Conservation (phyloP, 2,113 vertebrate genomes). For the Diphyllodes magnificus region DNA sequence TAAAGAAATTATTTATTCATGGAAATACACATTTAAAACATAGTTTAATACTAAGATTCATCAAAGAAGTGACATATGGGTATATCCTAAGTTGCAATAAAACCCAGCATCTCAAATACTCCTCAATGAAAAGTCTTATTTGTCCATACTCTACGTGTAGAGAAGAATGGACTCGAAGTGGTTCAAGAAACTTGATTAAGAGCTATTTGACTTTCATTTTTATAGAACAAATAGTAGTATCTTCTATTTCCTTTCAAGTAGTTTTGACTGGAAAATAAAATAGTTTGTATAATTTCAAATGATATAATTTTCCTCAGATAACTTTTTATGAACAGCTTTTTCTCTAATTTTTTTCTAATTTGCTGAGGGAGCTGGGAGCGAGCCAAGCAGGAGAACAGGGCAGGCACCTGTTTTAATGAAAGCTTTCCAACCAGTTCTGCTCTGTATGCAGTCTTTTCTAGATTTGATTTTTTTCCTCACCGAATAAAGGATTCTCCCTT, state of each 20-base stretch:
- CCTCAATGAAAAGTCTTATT: background rate
- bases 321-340: background rate
- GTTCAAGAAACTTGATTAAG: background rate
- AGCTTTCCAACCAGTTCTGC: background rate
- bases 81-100: background rate
- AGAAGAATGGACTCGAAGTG: background rate
- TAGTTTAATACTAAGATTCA: background rate
- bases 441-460: background rate
- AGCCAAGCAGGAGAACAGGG: background rate
- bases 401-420: background rate
- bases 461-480: background rate
- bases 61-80: background rate
- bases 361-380: background rate
- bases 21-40: background rate
- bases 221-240: background rate
- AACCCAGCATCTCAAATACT: background rate
- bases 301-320: fast-evolving
- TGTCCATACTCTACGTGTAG: background rate
- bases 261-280: background rate
- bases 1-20: background rate
- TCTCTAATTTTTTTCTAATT: background rate
- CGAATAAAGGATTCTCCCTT: background rate
- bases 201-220: background rate
- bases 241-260: background rate
- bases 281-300: background rate